phyloP scores from a whole-genome alignment of 2,113 vertebrate genomes.

The Centropus bengalensis region DNA sequence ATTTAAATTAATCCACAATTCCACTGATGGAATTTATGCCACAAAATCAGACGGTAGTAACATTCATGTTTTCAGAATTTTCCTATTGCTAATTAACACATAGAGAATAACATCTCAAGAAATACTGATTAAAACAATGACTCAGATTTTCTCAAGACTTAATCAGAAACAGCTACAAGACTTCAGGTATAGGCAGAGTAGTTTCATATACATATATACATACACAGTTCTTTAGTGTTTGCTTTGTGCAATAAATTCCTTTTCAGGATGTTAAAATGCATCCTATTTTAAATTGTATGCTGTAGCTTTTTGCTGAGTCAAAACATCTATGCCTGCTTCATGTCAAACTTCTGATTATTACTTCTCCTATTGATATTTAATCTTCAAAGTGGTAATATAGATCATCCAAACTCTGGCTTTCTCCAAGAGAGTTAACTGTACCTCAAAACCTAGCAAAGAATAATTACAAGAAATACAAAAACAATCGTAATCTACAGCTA shows the following conservation, averaged over 20 bases:
- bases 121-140: neutral
- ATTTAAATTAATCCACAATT: neutral
- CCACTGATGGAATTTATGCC: neutral
- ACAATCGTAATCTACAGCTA: neutral
- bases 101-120: neutral
- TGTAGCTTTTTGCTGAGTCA: constrained; percentile 5
- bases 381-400: neutral
- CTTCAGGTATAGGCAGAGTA: neutral
- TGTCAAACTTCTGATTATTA: neutral
- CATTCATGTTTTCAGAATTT: neutral
- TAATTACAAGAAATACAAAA: neutral
- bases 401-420: neutral
- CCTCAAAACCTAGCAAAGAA: neutral
- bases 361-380: constrained; percentile 3
- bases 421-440: neutral
- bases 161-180: neutral
- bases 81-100: neutral
- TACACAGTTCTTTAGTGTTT: neutral
- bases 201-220: neutral
- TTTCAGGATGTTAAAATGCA: constrained; percentile 25
- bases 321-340: neutral
- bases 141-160: neutral
- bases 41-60: neutral
- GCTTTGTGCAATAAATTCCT: neutral
- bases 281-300: neutral